A percentile compares a stretch with the other conserved stretches of the same genome.
Conservation (phyloP, 1,140 invertebrate species). For the Sipha flava region DNA sequence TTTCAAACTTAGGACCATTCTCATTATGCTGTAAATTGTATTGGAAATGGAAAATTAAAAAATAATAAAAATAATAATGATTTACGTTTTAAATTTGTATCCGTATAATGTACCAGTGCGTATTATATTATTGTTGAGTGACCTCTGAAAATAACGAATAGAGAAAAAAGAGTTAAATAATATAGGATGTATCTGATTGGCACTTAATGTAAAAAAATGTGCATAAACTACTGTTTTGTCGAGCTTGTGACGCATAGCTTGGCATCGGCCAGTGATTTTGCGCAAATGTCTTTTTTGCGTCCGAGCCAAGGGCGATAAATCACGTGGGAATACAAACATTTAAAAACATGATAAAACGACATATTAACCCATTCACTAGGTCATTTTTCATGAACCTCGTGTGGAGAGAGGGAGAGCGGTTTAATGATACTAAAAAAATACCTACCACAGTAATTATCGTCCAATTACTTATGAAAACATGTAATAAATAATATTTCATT, state of each 20-base stretch:
- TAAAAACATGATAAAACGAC: slow-evolving; percentile 11
- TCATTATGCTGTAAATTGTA: no score
- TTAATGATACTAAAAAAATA: background rate
- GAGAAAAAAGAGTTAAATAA: background rate
- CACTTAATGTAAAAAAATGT: slow-evolving; percentile 18
- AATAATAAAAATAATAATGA: no score
- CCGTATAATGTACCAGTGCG: no score
- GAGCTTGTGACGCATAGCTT: background rate
- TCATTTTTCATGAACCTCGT: background rate
- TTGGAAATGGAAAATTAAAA: no score
- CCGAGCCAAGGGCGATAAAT: slow-evolving; percentile 23
- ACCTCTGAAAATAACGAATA: background rate
- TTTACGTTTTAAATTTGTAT: no score
- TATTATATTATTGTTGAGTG: no score
- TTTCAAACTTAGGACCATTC: no score
- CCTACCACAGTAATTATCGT: background rate
- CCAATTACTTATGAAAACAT: slow-evolving; percentile 3
- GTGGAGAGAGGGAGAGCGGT: background rate
- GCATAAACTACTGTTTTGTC: background rate
- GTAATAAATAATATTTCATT: slow-evolving; percentile 1
- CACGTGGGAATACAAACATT: background rate
- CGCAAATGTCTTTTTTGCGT: slow-evolving; percentile 32
- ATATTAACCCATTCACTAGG: slow-evolving; percentile 16
- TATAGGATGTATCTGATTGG: slow-evolving; percentile 14
- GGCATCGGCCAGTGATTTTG: slow-evolving; percentile 5